These are phyloP conservation scores for Schlechtendalia chinensis DNA, from an alignment of 1,140 invertebrate species.

Conservation along the genomic window DNA sequence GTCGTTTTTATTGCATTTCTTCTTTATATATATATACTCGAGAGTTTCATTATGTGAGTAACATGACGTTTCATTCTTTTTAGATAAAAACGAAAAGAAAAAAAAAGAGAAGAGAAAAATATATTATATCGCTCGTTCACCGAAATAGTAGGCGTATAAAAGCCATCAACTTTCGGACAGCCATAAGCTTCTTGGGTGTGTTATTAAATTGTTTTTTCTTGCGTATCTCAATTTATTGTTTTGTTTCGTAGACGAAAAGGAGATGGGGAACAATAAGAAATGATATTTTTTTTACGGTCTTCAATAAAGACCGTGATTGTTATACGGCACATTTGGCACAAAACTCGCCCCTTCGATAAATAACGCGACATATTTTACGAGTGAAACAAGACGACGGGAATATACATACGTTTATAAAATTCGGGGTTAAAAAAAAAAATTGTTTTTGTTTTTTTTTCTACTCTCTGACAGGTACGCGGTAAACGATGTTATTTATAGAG, in stretches of 20 bases:
- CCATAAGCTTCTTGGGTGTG: constrained; percentile 45
- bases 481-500: constrained; percentile 22
- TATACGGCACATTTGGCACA: constrained; percentile 28
- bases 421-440: constrained; percentile 15
- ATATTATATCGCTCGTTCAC: constrained; percentile 29
- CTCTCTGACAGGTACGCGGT: constrained; percentile 4
- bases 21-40: constrained; percentile 13
- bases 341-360: constrained; percentile 38
- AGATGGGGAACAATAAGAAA: constrained; percentile 37
- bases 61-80: constrained; percentile 43
- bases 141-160: constrained; percentile 37
- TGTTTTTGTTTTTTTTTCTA: constrained; percentile 2
- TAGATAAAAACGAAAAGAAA: constrained; percentile 19
- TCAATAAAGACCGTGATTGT: constrained; percentile 45
- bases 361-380: constrained; percentile 40
- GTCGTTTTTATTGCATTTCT: constrained; percentile 38
- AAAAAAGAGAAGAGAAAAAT: not conserved
- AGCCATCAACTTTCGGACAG: constrained; percentile 47
- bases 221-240: constrained; percentile 48
- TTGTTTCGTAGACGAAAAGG: constrained; percentile 34
- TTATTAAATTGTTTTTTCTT: constrained; percentile 48
- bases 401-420: constrained; percentile 22
- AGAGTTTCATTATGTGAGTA: constrained; percentile 42
- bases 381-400: constrained; percentile 16
- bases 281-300: constrained; percentile 42